Conservation (phyloP, 1,140 invertebrate species). For the Penaeus chinensis region DNA sequence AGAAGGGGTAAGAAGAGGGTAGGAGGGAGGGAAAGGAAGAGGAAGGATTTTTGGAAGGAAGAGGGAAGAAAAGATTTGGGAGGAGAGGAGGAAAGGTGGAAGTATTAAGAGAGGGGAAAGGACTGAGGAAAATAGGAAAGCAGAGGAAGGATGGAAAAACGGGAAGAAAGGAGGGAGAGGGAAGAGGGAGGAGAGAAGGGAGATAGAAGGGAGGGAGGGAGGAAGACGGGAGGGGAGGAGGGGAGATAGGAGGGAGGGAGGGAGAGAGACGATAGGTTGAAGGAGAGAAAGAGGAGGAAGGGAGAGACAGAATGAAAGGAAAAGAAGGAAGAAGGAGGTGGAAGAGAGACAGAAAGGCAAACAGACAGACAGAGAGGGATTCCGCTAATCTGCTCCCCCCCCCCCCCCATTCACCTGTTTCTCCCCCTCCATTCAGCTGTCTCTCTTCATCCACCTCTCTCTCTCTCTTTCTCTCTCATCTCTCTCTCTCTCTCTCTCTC, state of each 20-base stretch:
- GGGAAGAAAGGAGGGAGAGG: not conserved
- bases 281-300: too few species aligned
- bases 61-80: not conserved
- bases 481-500: too few species aligned
- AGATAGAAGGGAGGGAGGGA: not conserved
- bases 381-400: too few species aligned
- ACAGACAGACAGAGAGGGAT: too few species aligned
- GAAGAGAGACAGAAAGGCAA: too few species aligned
- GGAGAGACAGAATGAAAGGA: not conserved
- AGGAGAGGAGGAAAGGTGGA: too few species aligned
- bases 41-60: too few species aligned
- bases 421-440: not conserved
- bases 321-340: not conserved
- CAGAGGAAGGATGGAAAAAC: not conserved
- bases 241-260: too few species aligned
- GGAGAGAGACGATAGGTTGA: too few species aligned
- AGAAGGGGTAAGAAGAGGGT: too few species aligned
- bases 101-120: not conserved
- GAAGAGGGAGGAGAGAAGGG: not conserved
- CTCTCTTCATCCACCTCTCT: slow-evolving; percentile 1
- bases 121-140: not conserved
- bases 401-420: not conserved
- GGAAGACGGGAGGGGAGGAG: too few species aligned
- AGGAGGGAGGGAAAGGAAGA: not conserved
- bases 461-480: not conserved